phyloP scores from a whole-genome alignment of 2,888 invertebrate genomes.

The Onthophagus sagittarius region DNA sequence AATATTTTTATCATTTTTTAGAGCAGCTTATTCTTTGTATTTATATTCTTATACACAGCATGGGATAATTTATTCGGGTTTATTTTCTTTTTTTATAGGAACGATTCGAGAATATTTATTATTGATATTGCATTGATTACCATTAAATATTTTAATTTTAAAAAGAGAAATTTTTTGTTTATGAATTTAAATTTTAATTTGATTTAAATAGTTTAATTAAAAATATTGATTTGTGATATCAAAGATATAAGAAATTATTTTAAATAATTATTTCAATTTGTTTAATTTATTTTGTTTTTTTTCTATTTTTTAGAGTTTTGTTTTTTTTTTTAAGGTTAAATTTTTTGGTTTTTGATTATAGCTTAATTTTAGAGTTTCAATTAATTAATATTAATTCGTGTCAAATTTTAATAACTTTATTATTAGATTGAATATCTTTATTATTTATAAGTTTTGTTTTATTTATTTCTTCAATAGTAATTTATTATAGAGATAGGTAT shows the following conservation, averaged over 20 bases:
- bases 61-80: conserved; percentile 53
- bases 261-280: conserved; percentile 48
- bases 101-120: conserved; percentile 57
- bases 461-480: conserved; percentile 63
- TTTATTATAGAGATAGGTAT: conserved; percentile 63
- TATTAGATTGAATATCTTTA: conserved; percentile 63
- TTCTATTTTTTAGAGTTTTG: conserved; percentile 49
- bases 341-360: conserved; percentile 47
- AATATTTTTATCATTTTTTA: conserved; percentile 61
- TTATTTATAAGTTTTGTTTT: conserved; percentile 62
- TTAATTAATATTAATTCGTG: conserved; percentile 53
- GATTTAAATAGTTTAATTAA: conserved; percentile 61
- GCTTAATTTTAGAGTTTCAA: conserved; percentile 55
- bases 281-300: conserved; percentile 53
- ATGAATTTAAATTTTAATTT: conserved; percentile 57
- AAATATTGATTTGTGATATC: conserved; percentile 66
- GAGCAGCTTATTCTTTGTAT: conserved; percentile 60
- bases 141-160: conserved; percentile 61
- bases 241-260: conserved; percentile 55
- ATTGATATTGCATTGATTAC: conserved; percentile 60
- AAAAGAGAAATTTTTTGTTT: conserved; percentile 53
- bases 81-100: conserved; percentile 52
- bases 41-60: conserved; percentile 62
- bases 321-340: conserved; percentile 46
- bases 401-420: conserved; percentile 53